phyloP scores from a whole-genome alignment of 2,888 invertebrate species.

The Teinopalpus imperialis region DNA sequence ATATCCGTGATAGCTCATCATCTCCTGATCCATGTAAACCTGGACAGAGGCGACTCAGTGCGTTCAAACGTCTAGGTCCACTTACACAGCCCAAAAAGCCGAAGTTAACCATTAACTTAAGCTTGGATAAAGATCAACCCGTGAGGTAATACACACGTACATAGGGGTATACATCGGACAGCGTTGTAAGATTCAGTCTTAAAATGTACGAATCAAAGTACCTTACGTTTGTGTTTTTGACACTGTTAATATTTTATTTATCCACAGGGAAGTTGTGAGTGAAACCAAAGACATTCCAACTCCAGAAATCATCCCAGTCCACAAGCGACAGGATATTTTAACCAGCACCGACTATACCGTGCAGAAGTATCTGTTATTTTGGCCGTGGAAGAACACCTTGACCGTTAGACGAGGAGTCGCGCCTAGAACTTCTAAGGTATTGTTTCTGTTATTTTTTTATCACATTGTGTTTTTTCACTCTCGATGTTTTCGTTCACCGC shows the following conservation, averaged over 20 bases:
- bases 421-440: conserved; percentile 49
- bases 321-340: conserved; percentile 46
- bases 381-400: conserved; percentile 59
- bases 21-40: conserved; percentile 37
- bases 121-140: conserved; percentile 51
- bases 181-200: too few species aligned
- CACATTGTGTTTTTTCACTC: too few species aligned
- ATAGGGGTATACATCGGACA: too few species aligned
- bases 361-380: conserved; percentile 42
- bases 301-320: conserved; percentile 40
- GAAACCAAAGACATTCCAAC: conserved; percentile 25
- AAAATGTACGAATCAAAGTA: too few species aligned
- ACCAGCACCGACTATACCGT: conserved; percentile 53
- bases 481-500: too few species aligned
- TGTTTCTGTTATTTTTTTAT: too few species aligned
- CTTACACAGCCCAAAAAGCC: conserved; percentile 58
- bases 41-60: conserved; percentile 56
- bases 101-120: conserved; percentile 63
- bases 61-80: conserved; percentile 63
- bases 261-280: conserved; percentile 11
- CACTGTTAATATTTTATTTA: too few species aligned
- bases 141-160: conserved; percentile 62
- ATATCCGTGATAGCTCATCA: conserved; percentile 35
- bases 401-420: conserved; percentile 37
- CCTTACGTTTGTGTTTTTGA: too few species aligned